These are phyloP conservation scores for Saturnia japonica DNA, from an alignment of 2,888 invertebrate genomes.

Conservation along the genomic window DNA sequence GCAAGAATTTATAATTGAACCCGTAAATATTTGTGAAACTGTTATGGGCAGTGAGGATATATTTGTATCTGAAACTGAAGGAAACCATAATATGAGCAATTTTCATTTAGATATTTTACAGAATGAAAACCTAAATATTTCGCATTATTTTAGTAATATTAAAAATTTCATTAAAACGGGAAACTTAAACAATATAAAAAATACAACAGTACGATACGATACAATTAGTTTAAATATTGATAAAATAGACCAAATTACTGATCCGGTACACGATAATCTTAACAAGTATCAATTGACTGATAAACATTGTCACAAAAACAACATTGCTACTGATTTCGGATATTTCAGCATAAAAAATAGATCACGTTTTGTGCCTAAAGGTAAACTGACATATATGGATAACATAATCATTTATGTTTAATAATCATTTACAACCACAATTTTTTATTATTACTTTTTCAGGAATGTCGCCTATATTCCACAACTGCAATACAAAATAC, in stretches of 20 bases:
- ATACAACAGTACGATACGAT: conserved; percentile 9
- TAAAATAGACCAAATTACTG: conserved; percentile 4
- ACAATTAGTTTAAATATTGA: not conserved
- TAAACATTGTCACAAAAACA: conserved; percentile 8
- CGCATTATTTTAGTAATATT: conserved; percentile 37
- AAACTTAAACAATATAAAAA: conserved; percentile 1
- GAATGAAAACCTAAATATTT: conserved; percentile 20
- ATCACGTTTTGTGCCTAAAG: conserved; percentile 81
- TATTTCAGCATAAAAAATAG: conserved; percentile 65
- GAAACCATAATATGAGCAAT: conserved; percentile 8
- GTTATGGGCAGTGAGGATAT: conserved; percentile 22
- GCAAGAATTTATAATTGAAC: conserved; percentile 21
- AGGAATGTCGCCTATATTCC: conserved; percentile 81
- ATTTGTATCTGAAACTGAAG: conserved; percentile 24
- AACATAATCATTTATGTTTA: not conserved
- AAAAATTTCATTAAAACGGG: not conserved
- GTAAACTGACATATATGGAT: conserved; percentile 42
- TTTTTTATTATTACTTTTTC: conserved; percentile 28
- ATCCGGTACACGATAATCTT: conserved; percentile 22
- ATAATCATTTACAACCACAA: not conserved
- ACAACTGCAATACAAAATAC: conserved; percentile 51
- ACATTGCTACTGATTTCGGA: not conserved
- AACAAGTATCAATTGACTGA: conserved; percentile 24
- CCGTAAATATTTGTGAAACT: conserved; percentile 28
- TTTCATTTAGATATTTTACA: not conserved